A percentile compares a stretch with the other conserved stretches of the same genome.
Conservation (phyloP, 1,140 invertebrate genomes). For the Drosophila kepulauana region DNA sequence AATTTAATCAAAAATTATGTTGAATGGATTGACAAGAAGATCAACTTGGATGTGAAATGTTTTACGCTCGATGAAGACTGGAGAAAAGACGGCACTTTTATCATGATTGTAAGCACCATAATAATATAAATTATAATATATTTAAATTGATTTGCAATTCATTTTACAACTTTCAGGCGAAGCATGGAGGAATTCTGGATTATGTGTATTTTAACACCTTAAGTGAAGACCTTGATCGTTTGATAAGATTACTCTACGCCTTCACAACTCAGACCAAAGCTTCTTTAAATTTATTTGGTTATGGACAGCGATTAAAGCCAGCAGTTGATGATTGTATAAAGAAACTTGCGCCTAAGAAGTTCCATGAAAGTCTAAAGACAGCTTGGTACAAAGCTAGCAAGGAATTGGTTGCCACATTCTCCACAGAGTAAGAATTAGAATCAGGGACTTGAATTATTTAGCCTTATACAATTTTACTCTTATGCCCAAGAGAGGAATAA, state of each 20-base stretch:
- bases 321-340: constrained; percentile 26
- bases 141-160: no score
- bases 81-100: constrained; percentile 57
- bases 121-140: no score
- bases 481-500: rapidly evolving
- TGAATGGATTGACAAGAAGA: constrained; percentile 34
- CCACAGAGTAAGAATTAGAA: constrained; percentile 45
- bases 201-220: constrained; percentile 57
- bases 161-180: constrained; percentile 1
- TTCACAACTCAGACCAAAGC: constrained; percentile 12
- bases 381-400: constrained; percentile 56
- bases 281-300: constrained; percentile 42
- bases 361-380: neutral
- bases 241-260: constrained; percentile 34
- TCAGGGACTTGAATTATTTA: no score
- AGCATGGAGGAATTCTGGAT: neutral
- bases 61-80: constrained; percentile 27
- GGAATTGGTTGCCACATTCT: constrained; percentile 49
- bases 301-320: constrained; percentile 36
- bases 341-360: neutral
- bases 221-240: constrained; percentile 30
- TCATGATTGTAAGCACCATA: constrained; percentile 1
- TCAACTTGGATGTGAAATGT: neutral
- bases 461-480: no score
- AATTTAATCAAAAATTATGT: constrained; percentile 41